Base-by-base conservation (phyloP, 1,140 invertebrate genomes). In the Macrobrachium nipponense region DNA sequence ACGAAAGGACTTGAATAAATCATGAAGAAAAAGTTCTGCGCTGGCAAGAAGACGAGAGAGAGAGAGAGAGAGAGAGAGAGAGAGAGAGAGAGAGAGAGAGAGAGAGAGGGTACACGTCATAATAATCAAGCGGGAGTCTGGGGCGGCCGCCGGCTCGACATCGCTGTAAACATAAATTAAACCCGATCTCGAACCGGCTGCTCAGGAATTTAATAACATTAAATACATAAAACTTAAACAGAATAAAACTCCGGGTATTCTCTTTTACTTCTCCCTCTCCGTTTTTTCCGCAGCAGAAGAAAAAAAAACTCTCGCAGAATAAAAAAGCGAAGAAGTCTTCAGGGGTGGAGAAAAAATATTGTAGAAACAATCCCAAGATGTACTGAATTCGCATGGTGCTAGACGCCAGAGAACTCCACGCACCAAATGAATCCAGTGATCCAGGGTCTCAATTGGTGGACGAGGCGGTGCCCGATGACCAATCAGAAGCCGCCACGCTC, bases 331-430 rank as follows among this genome's bases (percentile, higher is more conserved):
- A 72, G 58, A n/a, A 11, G 59, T 51, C 51, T 51, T 51, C 51
- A 51, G 8, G 64, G 68, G n/a, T 11, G 43, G 43, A 59, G 75
- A 36, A 18, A 23, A 44, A 23, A 61, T 44, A 12, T 44, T 70
- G 85, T 68, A 75, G 85, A 76, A 60, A 64, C 76, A 78, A 70
- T 81, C 79, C 85, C 80, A 82, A 64, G 85, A 87, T 87, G 85
- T 87, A 87, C 85, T 87, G 85, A 87, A 87, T 87, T 87, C 85
- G 78, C 85, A 87, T 87, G 85, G 85, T 87, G 85, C 85, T 87
- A 87, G 85, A 87, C 58, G 85, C 79, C 68, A 81, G 15, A 64
- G 70, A 81, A 86, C 80, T 87, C 85, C 80, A 87, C 79, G 85
- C 85, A 77, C 80, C 85, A 87, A 77, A 87, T 82, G 80, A 87